phyloP scores from a whole-genome alignment of 1,140 invertebrate species.

The Polypedilum pembai region DNA sequence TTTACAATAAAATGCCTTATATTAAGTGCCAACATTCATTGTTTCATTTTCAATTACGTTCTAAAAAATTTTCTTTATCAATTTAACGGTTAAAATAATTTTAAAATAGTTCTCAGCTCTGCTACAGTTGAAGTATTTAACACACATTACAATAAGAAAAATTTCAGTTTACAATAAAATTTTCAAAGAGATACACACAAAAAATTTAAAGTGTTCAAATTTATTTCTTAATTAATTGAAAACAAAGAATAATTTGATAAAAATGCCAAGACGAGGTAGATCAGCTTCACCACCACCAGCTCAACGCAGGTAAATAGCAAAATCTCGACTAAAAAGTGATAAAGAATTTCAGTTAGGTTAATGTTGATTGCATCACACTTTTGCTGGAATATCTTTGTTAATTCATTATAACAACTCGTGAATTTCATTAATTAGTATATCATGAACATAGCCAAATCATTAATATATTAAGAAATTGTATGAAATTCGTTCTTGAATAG shows the following conservation, averaged over 20 bases:
- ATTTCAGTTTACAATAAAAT: too few relatives aligned
- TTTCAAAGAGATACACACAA: background rate
- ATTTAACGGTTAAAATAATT: too few relatives aligned
- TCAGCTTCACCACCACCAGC: conserved; percentile 60
- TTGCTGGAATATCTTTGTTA: background rate
- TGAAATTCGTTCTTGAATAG: background rate
- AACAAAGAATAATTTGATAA: conserved; percentile 35
- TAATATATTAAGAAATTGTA: background rate
- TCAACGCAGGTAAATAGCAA: conserved; percentile 46
- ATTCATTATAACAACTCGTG: background rate
- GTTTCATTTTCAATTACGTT: too few relatives aligned
- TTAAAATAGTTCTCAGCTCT: too few relatives aligned
- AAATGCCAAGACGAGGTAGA: conserved; percentile 69
- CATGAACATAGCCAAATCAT: background rate
- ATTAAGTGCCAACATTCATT: too few relatives aligned
- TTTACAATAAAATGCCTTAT: too few relatives aligned
- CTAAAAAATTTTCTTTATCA: too few relatives aligned
- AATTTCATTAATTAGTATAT: background rate
- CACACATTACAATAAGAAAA: too few relatives aligned
- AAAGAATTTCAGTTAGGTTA: background rate
- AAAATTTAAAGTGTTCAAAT: background rate
- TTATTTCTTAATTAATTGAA: background rate
- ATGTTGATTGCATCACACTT: background rate
- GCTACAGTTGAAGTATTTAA: too few relatives aligned
- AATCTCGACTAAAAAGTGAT: background rate